A percentile compares a stretch with the other conserved stretches of the same genome.
Evolutionary conservation across 2,888 invertebrate genomes (phyloP).

Genomic region (Xanthorhoe designata): DNA sequence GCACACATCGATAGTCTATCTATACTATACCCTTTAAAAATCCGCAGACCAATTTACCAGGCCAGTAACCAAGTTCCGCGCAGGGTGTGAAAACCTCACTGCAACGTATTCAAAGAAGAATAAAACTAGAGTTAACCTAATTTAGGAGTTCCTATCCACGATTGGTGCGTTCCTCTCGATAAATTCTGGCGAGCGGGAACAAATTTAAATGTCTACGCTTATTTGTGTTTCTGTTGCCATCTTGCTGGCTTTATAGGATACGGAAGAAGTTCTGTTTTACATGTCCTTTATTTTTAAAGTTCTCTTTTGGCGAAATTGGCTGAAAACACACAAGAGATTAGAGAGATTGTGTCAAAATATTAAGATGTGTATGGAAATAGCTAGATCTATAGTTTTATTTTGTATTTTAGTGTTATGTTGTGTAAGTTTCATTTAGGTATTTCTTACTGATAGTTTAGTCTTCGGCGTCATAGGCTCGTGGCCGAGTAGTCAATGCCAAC

Average conservation of each 20-base stretch:
- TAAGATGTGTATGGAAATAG: no score
- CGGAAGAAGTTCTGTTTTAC: slow-evolving; percentile 1
- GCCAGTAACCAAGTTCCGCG: slow-evolving; percentile 18
- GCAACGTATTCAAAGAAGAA: slow-evolving; percentile 32
- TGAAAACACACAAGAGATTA: neutral
- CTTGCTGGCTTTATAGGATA: slow-evolving; percentile 41
- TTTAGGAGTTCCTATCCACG: slow-evolving; percentile 41
- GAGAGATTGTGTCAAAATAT: neutral
- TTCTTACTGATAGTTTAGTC: no score
- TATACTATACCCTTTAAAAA: slow-evolving; percentile 28
- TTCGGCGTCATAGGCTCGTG: no score
- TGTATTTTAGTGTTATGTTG: no score
- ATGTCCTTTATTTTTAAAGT: slow-evolving; percentile 6
- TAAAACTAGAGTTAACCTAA: slow-evolving; percentile 38
- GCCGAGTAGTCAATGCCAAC: no score
- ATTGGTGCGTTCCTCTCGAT: slow-evolving; percentile 43
- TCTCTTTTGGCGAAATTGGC: neutral
- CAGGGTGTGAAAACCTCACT: slow-evolving; percentile 30
- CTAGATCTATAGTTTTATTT: no score
- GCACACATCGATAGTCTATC: slow-evolving; percentile 12
- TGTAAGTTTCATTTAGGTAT: no score
- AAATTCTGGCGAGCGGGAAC: slow-evolving; percentile 48
- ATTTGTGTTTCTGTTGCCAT: slow-evolving; percentile 51
- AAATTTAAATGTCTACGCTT: slow-evolving; percentile 50
- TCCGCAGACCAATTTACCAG: slow-evolving; percentile 28